A percentile compares a stretch with the other conserved stretches of the same genome.
These are phyloP conservation scores for Pseudochirops corinnae DNA, from an alignment of 2,797 vertebrate genomes.

Conservation along the genomic window DNA sequence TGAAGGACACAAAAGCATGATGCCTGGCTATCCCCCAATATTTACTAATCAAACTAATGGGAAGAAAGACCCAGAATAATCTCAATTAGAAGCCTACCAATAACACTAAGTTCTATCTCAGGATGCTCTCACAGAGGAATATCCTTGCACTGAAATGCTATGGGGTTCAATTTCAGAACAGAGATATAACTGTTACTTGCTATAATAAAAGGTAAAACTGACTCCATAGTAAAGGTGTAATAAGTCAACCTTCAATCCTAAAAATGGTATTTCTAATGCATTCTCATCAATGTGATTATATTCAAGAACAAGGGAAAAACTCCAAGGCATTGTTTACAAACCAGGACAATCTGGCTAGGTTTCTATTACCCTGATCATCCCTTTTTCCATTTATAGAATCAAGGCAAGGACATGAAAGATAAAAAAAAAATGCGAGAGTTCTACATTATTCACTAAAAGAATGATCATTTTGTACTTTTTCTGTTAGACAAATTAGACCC, in stretches of 20 bases:
- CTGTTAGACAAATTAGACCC: not conserved
- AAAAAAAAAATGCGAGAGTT: not conserved
- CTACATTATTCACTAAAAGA: not conserved
- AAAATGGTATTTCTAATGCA: not conserved
- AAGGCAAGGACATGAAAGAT: not conserved
- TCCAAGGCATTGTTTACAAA: not conserved
- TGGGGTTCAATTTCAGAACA: not conserved
- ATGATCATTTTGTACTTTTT: not conserved
- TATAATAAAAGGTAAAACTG: not conserved
- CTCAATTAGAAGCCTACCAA: not conserved
- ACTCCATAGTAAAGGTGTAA: not conserved
- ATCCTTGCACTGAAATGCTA: not conserved
- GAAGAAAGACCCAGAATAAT: not conserved
- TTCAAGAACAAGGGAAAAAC: not conserved
- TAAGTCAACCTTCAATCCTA: not conserved
- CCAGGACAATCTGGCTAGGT: not conserved
- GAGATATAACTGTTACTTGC: not conserved
- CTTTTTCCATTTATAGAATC: not conserved
- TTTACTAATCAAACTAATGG: not conserved
- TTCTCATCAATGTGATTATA: not conserved
- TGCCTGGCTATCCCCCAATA: not conserved
- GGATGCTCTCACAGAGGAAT: not conserved
- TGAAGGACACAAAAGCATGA: not conserved
- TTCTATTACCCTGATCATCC: not conserved
- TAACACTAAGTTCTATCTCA: not conserved